Evolutionary conservation across 2,797 vertebrate species (phyloP), one percentile per base, ranked within the genome.

Genomic region (Erpetoichthys calabaricus): DNA sequence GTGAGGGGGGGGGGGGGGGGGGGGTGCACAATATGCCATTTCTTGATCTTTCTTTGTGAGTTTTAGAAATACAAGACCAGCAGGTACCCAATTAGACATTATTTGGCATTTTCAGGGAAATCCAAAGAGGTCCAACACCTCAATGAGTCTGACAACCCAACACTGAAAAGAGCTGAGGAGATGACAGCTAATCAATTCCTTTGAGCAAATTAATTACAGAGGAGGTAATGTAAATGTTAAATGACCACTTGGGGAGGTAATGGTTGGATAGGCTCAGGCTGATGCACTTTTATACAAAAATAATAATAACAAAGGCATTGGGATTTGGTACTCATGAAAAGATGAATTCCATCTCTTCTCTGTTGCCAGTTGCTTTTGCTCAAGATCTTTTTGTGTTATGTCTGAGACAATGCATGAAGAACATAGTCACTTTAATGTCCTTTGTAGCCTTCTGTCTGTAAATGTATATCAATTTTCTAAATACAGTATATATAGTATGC

Each of bases 181-280:
- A 65, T 67, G 77, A 73, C 80, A 82, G 73, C 70, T 78, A 82
- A 81, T 82, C 80, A 77, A 80, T 80, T 65, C 51, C 51, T 57
- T 62, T 59, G 72, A 59, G 60, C 67, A 51, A 65, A 73, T 76
- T 73, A 76, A 75, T 70, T 69, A 42, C 6, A 43, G 8, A 54
- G 62, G 71, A 70, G 67, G 64, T 68, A 67, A 76, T 64, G 68
- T 64, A 78, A 75, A 73, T 77, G 76, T 78, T 76, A 74, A 80
- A 69, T 59, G 69, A 73, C 71, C 70, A 71, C 67, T 70, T 61
- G 62, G 67, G 70, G 64, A 70, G 45, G 47, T 58, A 54, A 7
- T 62, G 60, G 53, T 59, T 68, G 66, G 72, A 70, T 65, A 62
- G 63, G 60, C 59, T 59, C 57, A 59, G 8, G 9, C 10, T 54